phyloP scores from a whole-genome alignment of 2,888 invertebrate species.

The Frankliniella fusca region DNA sequence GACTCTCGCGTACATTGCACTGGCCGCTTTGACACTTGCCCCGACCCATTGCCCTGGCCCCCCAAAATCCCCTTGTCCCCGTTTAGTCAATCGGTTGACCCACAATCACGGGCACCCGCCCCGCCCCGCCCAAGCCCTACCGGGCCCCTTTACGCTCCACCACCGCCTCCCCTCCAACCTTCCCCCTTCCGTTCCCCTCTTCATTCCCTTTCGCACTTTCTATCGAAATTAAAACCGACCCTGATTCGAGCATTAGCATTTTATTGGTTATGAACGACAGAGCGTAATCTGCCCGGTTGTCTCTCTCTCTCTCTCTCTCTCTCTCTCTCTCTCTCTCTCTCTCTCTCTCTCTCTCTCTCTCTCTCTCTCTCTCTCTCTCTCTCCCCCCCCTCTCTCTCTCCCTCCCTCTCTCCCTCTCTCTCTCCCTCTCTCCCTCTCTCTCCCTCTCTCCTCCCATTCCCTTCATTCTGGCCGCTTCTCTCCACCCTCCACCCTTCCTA shows the following conservation, averaged over 20 bases:
- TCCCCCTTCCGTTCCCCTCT: neutral
- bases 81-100: neutral
- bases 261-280: slow-evolving; percentile 21
- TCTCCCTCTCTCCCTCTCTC: neutral
- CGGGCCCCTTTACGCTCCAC: too few species aligned
- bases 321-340: neutral
- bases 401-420: neutral
- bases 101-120: neutral
- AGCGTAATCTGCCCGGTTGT: neutral
- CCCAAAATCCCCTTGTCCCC: neutral
- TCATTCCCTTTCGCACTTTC: neutral
- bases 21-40: too few species aligned
- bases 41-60: too few species aligned
- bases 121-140: too few species aligned
- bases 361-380: neutral
- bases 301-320: neutral
- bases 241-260: slow-evolving; percentile 17
- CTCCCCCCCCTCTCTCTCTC: neutral
- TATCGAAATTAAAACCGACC: neutral
- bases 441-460: neutral
- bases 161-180: too few species aligned
- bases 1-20: too few species aligned
- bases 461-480: neutral
- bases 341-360: neutral
- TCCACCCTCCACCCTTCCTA: neutral